Percentiles rank a stretch among this genome's conserved stretches.
Conservation (phyloP, 1,140 invertebrate species). For the Protaetia brevitarsis region DNA sequence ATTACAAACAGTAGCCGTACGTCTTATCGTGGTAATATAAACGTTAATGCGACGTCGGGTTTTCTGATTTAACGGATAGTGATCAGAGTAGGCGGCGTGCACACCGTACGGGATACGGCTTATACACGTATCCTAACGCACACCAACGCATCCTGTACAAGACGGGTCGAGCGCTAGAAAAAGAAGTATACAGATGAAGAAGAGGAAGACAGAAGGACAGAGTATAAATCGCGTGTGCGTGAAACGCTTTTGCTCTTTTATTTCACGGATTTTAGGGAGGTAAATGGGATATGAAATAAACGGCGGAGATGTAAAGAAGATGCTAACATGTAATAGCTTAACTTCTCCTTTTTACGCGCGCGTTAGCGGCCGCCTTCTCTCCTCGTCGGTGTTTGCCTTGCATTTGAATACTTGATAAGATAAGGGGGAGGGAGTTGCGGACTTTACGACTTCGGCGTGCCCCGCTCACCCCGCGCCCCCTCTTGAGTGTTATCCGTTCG, state of each 20-base stretch:
- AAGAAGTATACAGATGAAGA: not conserved
- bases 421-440: slow-evolving; percentile 15
- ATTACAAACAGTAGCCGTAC: not conserved
- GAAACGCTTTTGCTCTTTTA: slow-evolving; percentile 31
- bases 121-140: not conserved
- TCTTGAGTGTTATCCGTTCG: slow-evolving; percentile 19
- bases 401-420: slow-evolving; percentile 32
- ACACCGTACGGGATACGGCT: not conserved
- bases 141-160: not conserved
- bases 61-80: slow-evolving; percentile 4
- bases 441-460: not conserved
- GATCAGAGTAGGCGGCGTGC: not conserved
- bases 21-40: not conserved
- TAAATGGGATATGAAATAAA: slow-evolving; percentile 45
- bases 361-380: not conserved
- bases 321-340: slow-evolving; percentile 27
- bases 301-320: slow-evolving; percentile 26
- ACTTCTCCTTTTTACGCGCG: slow-evolving; percentile 30
- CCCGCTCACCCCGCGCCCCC: slow-evolving; percentile 17
- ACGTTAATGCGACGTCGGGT: not conserved
- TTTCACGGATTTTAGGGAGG: slow-evolving; percentile 40
- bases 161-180: not conserved
- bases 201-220: not conserved
- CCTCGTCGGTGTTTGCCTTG: slow-evolving; percentile 23
- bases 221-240: slow-evolving; percentile 2